Evolutionary conservation across 1,140 invertebrate genomes (phyloP), one percentile per base, ranked within the genome.

Genomic region (Listronotus bonariensis): DNA sequence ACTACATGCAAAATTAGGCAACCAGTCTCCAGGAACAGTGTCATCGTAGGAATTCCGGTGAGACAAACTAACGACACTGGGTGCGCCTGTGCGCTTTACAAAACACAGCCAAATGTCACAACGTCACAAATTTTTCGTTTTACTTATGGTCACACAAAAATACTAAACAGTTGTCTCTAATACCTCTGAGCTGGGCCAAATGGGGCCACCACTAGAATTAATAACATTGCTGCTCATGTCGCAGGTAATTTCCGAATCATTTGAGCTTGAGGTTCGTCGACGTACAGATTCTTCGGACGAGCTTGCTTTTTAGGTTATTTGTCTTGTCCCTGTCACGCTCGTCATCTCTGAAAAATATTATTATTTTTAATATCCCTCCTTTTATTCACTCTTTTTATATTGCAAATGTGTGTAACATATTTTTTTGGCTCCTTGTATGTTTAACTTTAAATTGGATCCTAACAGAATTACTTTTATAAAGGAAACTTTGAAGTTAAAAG

Each of bases 271-370:
- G 3, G 84, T 82, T 67, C 86, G 79, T 64, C 85, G 75, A 62
- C 84, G 75, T 74, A 87, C 83, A 4, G 85, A 87, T 70, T 87
- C 86, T 69, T 87, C 85, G 32, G 84, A 84, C 26, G 84, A 85
- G 68, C 78, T 78, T 3, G 83, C 84, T 72, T 88, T n/a, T 85
- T 59, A 85, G 74, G 56, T 84, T 76, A 45, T 83, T 83, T 31
- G 82, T 76, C 72, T 86, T 86, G 57, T 88, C 83, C 55, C 78
- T 73, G 68, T 84, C 83, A 53, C 79, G 72, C 68, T 84, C 87
- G 71, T 88, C 87, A 75, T 87, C 87, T 71, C 87, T 88, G 38
- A 10, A 34, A 45, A 56, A 43, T 18, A 45, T 14, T 9, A 36
- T 26, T 5, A 26, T 26, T 26, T 26, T 26, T 26, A 26, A 26